Conservation (phyloP, 2,797 vertebrate genomes). For the Pipistrellus nathusii region DNA sequence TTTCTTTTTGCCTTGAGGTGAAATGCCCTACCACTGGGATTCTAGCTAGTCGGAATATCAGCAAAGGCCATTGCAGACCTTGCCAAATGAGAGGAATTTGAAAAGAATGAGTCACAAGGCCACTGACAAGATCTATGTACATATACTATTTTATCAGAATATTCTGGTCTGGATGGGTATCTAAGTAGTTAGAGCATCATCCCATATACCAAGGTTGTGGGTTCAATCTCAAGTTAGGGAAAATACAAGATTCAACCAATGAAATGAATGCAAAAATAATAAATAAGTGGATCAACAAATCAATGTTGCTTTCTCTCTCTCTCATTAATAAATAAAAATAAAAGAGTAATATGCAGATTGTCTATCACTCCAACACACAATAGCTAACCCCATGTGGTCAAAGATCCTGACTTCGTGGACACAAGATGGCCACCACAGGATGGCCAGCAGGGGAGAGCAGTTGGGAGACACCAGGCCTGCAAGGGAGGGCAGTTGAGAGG, state of each 20-base stretch:
- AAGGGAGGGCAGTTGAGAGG: too few species aligned
- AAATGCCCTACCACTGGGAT: background rate
- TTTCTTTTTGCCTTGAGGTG: background rate
- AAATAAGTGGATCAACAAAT: background rate
- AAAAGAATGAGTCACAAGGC: background rate
- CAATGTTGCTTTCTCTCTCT: too few species aligned
- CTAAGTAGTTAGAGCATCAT: background rate
- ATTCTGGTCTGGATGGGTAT: background rate
- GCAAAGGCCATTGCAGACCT: background rate
- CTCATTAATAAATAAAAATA: background rate
- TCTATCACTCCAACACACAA: too few species aligned
- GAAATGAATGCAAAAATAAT: background rate
- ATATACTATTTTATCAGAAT: background rate
- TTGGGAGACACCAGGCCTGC: too few species aligned
- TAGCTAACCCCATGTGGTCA: too few species aligned
- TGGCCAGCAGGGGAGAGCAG: too few species aligned
- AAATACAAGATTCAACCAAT: background rate
- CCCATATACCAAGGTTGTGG: background rate
- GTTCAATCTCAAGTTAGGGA: background rate
- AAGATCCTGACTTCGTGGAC: too few species aligned
- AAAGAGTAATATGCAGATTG: too few species aligned
- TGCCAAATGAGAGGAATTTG: background rate
- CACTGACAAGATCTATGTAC: background rate
- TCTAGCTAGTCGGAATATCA: background rate
- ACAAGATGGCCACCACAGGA: too few species aligned